Evolutionary conservation across 2,888 invertebrate species (phyloP), one percentile per base, ranked within the genome.

Genomic region (Calameuta filiformis): DNA sequence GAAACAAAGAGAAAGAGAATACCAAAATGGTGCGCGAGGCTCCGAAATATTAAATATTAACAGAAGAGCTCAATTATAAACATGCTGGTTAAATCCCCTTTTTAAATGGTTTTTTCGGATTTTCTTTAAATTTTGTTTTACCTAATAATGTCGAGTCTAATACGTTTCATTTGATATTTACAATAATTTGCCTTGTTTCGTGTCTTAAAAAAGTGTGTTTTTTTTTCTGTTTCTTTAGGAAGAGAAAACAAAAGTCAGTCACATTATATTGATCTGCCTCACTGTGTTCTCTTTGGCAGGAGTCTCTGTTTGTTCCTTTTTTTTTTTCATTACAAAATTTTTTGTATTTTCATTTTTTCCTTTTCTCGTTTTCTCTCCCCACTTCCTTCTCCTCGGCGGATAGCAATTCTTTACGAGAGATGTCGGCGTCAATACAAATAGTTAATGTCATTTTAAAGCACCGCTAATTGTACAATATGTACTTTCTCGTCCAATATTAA

Each of bases 41-140:
- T 87, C 81, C 80, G 79, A 84, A 79, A 83, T 79, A 76, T 84
- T 79, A 77, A 79, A 79, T 81, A 81, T 79, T 77, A 77, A 81
- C 78, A 11, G 79, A 56, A 23, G 23, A 56, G 23, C 56, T 56
- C 56, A 56, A 23, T 23, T 56, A 56, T 56, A 23, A 56, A 56
- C 9, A 9, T 23, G 9, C 23, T 56, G 56, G 9, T 9, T 56
- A 23, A 56, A 23, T 23, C 9, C 9, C 15, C 2, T 23, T 23
- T 80, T 75, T 73, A 76, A 68, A 73, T 75, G 71, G 81, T 71
- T 78, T 79, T 75, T 68, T 79, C n/a, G 35, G 71, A 35, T 37
- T 15, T 31, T 74, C 75, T 79, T 30, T 77, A 71, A 35, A 31
- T 73, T 71, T 76, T 76, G 68, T 75, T 75, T 74, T 75, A 79